phyloP scores from a whole-genome alignment of 2,113 vertebrate species.

The Hippocampus comes region DNA sequence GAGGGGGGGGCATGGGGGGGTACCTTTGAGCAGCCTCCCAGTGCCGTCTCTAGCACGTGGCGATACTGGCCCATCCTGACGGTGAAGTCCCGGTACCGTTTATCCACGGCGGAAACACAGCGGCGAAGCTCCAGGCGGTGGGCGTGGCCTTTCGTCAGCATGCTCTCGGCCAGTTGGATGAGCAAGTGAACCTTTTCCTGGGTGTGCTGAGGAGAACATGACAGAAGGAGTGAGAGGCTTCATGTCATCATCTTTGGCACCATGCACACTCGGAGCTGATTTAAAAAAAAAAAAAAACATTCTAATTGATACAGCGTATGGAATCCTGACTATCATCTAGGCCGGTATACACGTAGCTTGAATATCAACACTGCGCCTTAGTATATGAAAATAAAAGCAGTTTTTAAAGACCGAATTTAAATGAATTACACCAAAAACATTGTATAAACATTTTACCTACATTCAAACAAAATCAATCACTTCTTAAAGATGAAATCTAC shows the following conservation, averaged over 20 bases:
- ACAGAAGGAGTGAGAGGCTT: background rate
- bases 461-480: background rate
- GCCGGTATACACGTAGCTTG: no score
- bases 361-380: no score
- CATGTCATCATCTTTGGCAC: background rate
- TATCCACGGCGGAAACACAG: conserved; percentile 92
- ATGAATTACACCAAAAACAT: no score
- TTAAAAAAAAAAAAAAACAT: background rate
- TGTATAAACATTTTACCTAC: background rate
- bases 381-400: no score
- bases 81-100: conserved; percentile 94
- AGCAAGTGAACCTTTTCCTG: conserved; percentile 97
- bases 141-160: conserved; percentile 94
- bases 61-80: conserved; percentile 92
- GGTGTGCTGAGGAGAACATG: conserved; percentile 79
- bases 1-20: no score
- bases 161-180: conserved; percentile 94
- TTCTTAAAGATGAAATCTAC: background rate
- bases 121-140: conserved; percentile 92
- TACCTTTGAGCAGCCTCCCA: conserved; percentile 92
- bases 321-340: no score
- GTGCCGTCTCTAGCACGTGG: conserved; percentile 85
- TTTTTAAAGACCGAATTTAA: no score
- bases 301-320: background rate
- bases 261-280: no score